These are phyloP conservation scores for Neodiprion pinetum DNA, from an alignment of 1,140 invertebrate genomes.

Conservation along the genomic window DNA sequence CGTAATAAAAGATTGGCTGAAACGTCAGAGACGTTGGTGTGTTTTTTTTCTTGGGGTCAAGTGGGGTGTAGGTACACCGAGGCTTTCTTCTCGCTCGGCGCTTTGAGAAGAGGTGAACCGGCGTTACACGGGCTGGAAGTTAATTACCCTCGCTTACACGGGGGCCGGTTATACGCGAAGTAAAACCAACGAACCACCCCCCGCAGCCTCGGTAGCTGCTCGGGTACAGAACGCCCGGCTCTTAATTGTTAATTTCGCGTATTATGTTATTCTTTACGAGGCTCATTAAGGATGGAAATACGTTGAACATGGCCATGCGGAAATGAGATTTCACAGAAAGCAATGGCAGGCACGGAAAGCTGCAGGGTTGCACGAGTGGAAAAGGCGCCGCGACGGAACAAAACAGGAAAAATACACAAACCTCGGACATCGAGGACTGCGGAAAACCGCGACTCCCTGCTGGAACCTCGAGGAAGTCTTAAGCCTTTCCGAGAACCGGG, in stretches of 20 bases:
- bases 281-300: slow-evolving; percentile 43
- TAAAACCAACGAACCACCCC: too few relatives aligned
- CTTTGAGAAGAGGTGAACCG: slow-evolving; percentile 5
- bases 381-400: too few relatives aligned
- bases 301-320: slow-evolving; percentile 35
- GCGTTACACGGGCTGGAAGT: neutral
- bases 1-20: too few relatives aligned
- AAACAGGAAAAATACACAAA: too few relatives aligned
- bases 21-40: neutral
- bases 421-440: neutral
- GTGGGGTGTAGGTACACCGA: neutral
- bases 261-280: slow-evolving; percentile 42
- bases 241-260: slow-evolving; percentile 45
- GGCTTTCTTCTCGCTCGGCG: neutral
- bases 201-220: too few relatives aligned
- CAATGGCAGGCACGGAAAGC: slow-evolving; percentile 17
- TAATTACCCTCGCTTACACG: slow-evolving; percentile 4
- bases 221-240: slow-evolving; percentile 19
- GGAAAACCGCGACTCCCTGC: neutral
- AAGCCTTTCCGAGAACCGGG: neutral
- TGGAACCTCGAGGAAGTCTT: too few relatives aligned
- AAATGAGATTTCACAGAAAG: slow-evolving; percentile 42
- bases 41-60: neutral
- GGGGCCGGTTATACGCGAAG: neutral
- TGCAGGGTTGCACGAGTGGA: too few relatives aligned